phyloP scores from a whole-genome alignment of 2,888 invertebrate genomes.

The Ichneumoninae sp. region DNA sequence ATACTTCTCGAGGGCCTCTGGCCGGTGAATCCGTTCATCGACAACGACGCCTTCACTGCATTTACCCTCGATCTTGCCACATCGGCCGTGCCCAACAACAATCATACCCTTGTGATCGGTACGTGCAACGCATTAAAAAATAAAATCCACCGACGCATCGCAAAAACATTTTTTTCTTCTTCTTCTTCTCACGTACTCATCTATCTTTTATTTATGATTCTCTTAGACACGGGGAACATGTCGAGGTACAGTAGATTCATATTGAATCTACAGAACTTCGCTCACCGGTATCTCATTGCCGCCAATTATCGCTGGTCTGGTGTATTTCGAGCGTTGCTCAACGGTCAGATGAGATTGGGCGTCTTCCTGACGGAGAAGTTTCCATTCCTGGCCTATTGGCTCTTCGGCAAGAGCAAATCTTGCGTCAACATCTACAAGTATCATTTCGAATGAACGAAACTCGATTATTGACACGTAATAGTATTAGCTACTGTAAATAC shows the following conservation, averaged over 20 bases:
- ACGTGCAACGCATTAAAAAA: slow-evolving; percentile 40
- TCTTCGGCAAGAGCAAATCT: slow-evolving; percentile 87
- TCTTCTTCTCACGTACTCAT: neutral
- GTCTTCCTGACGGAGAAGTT: slow-evolving; percentile 88
- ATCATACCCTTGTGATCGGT: slow-evolving; percentile 79
- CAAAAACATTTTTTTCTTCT: neutral
- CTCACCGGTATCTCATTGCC: slow-evolving; percentile 81
- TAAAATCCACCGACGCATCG: neutral
- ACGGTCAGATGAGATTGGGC: slow-evolving; percentile 86
- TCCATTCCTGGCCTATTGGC: slow-evolving; percentile 89
- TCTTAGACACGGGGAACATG: slow-evolving; percentile 75
- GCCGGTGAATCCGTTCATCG: slow-evolving; percentile 88
- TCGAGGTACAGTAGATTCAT: slow-evolving; percentile 80
- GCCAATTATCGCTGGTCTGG: slow-evolving; percentile 78
- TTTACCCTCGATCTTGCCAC: slow-evolving; percentile 86
- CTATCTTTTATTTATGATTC: slow-evolving; percentile 21
- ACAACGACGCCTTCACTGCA: slow-evolving; percentile 86
- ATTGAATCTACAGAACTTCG: slow-evolving; percentile 80
- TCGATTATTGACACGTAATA: neutral
- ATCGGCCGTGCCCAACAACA: slow-evolving; percentile 78
- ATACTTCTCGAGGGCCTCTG: slow-evolving; percentile 89
- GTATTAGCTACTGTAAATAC: slow-evolving; percentile 6
- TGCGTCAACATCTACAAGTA: slow-evolving; percentile 86
- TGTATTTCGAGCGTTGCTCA: slow-evolving; percentile 87
- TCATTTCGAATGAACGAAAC: slow-evolving; percentile 70